These are phyloP conservation scores for Amyelois transitella DNA, from an alignment of 1,140 invertebrate genomes.

Conservation along the genomic window DNA sequence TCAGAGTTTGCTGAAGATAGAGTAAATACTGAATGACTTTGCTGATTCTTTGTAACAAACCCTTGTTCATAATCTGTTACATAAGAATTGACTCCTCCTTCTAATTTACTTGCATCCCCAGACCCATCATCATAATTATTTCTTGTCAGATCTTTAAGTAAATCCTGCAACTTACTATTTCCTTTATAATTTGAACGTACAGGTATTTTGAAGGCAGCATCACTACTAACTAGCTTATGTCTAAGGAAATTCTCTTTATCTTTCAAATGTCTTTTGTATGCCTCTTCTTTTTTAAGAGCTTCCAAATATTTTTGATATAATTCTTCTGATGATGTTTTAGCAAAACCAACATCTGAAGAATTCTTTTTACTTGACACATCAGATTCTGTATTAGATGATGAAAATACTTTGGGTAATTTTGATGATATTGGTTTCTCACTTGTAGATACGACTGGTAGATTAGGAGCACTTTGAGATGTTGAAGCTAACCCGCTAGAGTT, in stretches of 20 bases:
- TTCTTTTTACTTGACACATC: slow-evolving; percentile 45
- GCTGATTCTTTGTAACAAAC: slow-evolving; percentile 31
- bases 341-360: slow-evolving; percentile 30
- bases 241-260: slow-evolving; percentile 56
- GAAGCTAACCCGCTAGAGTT: slow-evolving; percentile 47
- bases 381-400: slow-evolving; percentile 46
- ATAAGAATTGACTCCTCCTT: slow-evolving; percentile 35
- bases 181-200: slow-evolving; percentile 23
- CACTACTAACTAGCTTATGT: slow-evolving; percentile 51
- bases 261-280: slow-evolving; percentile 53
- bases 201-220: slow-evolving; percentile 31
- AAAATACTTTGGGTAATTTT: slow-evolving; percentile 23
- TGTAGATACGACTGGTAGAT: slow-evolving; percentile 37
- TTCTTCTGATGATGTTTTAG: slow-evolving; percentile 60
- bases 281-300: slow-evolving; percentile 54
- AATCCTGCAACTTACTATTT: slow-evolving; percentile 43
- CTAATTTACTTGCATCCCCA: slow-evolving; percentile 59
- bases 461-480: slow-evolving; percentile 61
- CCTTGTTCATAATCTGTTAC: slow-evolving; percentile 19
- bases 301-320: slow-evolving; percentile 63
- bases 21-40: slow-evolving; percentile 64
- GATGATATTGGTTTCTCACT: slow-evolving; percentile 28
- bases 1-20: slow-evolving; percentile 52
- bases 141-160: slow-evolving; percentile 57
- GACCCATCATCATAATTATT: slow-evolving; percentile 65